Conservation (phyloP, 2,797 vertebrate genomes). For the Botia almorhae region DNA sequence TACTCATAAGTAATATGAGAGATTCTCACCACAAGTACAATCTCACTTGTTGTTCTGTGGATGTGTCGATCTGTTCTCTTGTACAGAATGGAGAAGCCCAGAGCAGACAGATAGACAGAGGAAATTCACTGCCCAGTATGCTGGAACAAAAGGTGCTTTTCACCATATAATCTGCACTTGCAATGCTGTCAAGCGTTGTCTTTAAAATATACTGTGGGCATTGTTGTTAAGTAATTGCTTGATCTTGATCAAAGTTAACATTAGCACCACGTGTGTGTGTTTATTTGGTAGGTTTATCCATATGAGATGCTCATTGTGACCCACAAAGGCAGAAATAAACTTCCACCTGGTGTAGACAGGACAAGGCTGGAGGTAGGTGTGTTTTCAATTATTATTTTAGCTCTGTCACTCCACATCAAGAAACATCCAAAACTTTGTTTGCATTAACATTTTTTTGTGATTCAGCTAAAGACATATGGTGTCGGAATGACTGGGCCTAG, state of each 20-base stretch:
- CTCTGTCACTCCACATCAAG: neutral
- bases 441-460: too few relatives aligned
- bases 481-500: too few relatives aligned
- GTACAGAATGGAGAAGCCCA: constrained; percentile 86
- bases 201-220: neutral
- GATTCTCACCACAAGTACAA: too few relatives aligned
- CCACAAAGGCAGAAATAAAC: constrained; percentile 82
- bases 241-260: neutral
- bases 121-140: constrained; percentile 90
- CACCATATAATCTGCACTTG: neutral
- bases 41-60: neutral
- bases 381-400: neutral
- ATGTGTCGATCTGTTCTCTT: neutral
- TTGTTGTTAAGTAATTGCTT: neutral
- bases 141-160: constrained; percentile 84
- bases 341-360: constrained; percentile 88
- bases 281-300: constrained; percentile 81
- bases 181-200: neutral
- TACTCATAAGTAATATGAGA: too few relatives aligned
- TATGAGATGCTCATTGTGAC: constrained; percentile 89
- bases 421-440: neutral
- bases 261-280: constrained; percentile 7
- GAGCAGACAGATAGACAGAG: constrained; percentile 87
- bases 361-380: constrained; percentile 87
- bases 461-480: too few relatives aligned